Evolutionary conservation across 2,113 vertebrate genomes (phyloP), one percentile per base, ranked within the genome.

Genomic region (Stercorarius parasiticus): DNA sequence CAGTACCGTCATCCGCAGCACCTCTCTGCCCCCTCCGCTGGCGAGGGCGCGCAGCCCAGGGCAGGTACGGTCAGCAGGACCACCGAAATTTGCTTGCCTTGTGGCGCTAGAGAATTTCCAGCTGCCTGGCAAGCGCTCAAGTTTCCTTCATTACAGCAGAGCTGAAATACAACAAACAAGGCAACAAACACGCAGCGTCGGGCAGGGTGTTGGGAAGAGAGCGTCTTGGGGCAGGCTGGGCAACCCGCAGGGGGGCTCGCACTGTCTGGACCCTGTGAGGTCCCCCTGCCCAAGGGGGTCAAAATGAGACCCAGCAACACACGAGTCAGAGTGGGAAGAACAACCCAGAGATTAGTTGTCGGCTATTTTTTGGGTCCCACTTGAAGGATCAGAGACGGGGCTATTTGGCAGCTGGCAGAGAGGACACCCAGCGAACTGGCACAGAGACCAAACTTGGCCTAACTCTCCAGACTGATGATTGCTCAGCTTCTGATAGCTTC

Each of bases 401-500:
- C 47, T 67, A 6, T 40, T 59, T 11, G 43, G 73, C 73, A 74
- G 42, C 42, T 77, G 5, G 1, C n/a, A 25, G 56, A 69, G 45
- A 80, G 74, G 66, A 95, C 56, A 79, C 47, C 50, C 78, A 66
- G 78, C 82, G 91, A 96, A 69, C 32, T 34, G 90, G 88, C 27
- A 10, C 67, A 93, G 87, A 87, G 40, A 89, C 55, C 29, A 83
- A 69, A 90, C 92, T 76, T 71, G 10, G 10, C 82, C 74, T 69
- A 21, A 85, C 50, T 77, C 82, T 64, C 43, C 87, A 98, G 97
- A 97, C 97, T 96, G 98, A 98, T 96, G 97, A 98, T 98, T 96
- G 98, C 98, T 98, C 97, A 98, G 98, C 97, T 98, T 98, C 98
- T 95, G 76, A 96, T 76, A 92, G 97, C 97, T 98, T 97, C 97